phyloP scores from a whole-genome alignment of 2,797 vertebrate genomes.

The Chloroceryle amazona region DNA sequence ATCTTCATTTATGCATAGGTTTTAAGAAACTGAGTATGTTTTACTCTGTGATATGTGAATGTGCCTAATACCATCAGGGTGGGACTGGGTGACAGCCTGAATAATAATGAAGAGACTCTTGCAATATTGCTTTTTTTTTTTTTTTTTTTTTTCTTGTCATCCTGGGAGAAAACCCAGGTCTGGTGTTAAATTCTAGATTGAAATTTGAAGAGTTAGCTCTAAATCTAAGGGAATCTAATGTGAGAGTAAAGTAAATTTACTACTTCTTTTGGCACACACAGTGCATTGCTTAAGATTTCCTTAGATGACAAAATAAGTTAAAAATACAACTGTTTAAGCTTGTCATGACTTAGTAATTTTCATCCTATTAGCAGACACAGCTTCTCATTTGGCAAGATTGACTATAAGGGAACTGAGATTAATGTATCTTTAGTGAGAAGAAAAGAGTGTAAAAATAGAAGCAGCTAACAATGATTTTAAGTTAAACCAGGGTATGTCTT shows the following conservation, averaged over 20 bases:
- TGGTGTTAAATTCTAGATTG: neutral
- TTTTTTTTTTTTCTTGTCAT: neutral
- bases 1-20: neutral
- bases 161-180: neutral
- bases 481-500: neutral
- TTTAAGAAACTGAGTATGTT: neutral
- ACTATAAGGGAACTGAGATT: neutral
- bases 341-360: neutral
- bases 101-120: neutral
- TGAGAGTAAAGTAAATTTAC: neutral
- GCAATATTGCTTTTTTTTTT: neutral
- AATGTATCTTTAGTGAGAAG: neutral
- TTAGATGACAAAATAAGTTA: constrained; percentile 14
- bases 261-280: neutral
- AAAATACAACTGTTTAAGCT: constrained; percentile 2
- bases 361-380: neutral
- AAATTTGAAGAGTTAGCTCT: neutral
- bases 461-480: neutral
- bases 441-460: neutral
- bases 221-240: neutral
- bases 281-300: neutral
- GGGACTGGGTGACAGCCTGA: neutral
- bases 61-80: neutral
- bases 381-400: neutral
- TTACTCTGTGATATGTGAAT: neutral